A percentile compares a stretch with the other conserved stretches of the same genome.
Conservation (phyloP, 2,113 vertebrate species). For the Merops nubicus region DNA sequence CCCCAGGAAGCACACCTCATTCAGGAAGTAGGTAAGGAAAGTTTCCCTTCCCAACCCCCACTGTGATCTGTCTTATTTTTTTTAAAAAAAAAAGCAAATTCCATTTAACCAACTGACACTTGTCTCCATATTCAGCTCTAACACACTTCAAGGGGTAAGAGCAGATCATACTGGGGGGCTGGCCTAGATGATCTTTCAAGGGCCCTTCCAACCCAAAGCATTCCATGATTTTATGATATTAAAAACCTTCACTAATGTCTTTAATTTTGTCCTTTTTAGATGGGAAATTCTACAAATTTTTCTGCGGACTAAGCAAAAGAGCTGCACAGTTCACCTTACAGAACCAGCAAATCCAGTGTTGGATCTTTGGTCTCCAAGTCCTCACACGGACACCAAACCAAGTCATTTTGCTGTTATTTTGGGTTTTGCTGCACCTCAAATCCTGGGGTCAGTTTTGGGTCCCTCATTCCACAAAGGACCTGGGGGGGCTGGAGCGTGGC, state of each 20-base stretch:
- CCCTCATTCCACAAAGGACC: too few species aligned
- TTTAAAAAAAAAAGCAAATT: neutral
- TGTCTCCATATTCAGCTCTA: neutral
- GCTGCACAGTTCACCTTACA: neutral
- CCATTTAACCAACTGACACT: neutral
- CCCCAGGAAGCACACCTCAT: neutral
- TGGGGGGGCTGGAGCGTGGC: too few species aligned
- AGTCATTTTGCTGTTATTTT: neutral
- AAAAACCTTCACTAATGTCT: neutral
- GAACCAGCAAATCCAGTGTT: neutral
- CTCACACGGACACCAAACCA: neutral
- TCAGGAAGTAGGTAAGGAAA: neutral
- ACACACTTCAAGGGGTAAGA: neutral
- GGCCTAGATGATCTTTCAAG: too few species aligned
- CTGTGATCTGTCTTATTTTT: too few species aligned
- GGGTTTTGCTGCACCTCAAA: neutral
- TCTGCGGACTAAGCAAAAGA: neutral
- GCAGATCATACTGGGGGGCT: too few species aligned
- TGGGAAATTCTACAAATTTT: neutral
- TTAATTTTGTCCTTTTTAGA: neutral
- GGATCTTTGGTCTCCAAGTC: neutral
- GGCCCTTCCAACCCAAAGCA: too few species aligned
- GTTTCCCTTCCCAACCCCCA: neutral
- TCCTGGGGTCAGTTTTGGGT: too few species aligned
- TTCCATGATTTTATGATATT: neutral